phyloP scores from a whole-genome alignment of 2,888 invertebrate species.

The Cloeon dipterum region DNA sequence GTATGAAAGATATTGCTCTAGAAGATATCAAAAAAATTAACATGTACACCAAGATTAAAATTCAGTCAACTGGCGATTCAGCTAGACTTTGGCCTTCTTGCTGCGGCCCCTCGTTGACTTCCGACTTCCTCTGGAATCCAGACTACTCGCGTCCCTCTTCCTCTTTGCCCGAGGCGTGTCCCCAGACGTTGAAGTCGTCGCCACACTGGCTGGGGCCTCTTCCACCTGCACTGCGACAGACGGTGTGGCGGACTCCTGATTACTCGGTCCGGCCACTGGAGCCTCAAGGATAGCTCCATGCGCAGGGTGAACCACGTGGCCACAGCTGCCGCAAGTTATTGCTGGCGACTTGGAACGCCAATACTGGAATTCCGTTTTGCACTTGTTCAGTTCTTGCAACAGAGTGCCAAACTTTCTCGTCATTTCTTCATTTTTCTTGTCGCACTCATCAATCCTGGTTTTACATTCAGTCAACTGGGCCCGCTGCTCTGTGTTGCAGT shows the following conservation, averaged over 20 bases:
- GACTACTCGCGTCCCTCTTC: not conserved
- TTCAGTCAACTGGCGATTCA: too few species aligned
- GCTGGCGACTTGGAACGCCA: constrained; percentile 78
- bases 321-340: constrained; percentile 49
- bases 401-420: constrained; percentile 73
- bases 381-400: constrained; percentile 71
- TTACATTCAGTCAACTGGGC: constrained; percentile 63
- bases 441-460: constrained; percentile 67
- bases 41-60: too few species aligned
- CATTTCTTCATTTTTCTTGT: constrained; percentile 76
- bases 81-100: not conserved
- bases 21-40: too few species aligned
- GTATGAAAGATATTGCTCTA: too few species aligned
- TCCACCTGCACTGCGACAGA: not conserved
- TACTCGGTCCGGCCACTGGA: constrained; percentile 5
- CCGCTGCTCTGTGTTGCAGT: constrained; percentile 64
- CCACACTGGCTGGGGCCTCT: not conserved
- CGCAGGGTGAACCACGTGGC: constrained; percentile 23
- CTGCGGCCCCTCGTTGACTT: not conserved
- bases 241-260: not conserved
- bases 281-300: constrained; percentile 4
- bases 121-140: not conserved
- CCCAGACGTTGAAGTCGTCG: not conserved
- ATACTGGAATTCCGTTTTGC: constrained; percentile 76
- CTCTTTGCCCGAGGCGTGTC: not conserved